Base-by-base conservation (phyloP, 2,888 invertebrate species). In the Seladonia tumulorum region DNA sequence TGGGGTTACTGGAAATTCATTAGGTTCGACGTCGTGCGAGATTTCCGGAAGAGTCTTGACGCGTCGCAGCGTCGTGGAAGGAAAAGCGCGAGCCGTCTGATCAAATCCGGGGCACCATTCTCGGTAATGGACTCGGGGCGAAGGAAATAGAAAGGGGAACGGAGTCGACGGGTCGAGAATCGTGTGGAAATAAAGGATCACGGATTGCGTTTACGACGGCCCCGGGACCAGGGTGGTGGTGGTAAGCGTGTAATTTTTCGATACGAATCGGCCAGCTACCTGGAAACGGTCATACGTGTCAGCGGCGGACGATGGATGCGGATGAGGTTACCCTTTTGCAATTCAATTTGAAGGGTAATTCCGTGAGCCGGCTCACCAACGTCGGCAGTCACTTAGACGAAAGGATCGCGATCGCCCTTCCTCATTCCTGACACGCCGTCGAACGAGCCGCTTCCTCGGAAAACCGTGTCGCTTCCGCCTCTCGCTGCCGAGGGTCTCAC, bases 261-360 rank as follows among this genome's bases (percentile, higher is more conserved):
- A 87, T 87, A 86, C 77, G 86, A 79, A 87, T 83, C 81, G 74
- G 35, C 45, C 76, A 49, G 80, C 80, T 83, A 81, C 60, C 75
- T 76, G 83, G 80, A 73, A 83, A 83, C 35, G 87, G 79, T 76
- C 83, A 87, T 81, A 86, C 83, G 81, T 81, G 80, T 85, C 86
- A 72, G 76, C 76, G 81, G 68, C 75, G 75, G 79, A 74, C 49
- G 86, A 86, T 85, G 86, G 86, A 86, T 86, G 81, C 86, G 86
- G 78, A 81, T 60, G 85, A 76, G 79, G 80, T 76, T 81, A 87
- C 81, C 82, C 87, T 88, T 88, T 90, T 90, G 90, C 91, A 91
- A 90, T 90, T 90, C 90, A 90, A 90, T 90, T 89, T 90, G 74
- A 85, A 74, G 84, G 86, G 82, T 88, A 86, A 87, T 88, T 89